phyloP scores from a whole-genome alignment of 2,113 vertebrate genomes.

The Myocastor coypus region DNA sequence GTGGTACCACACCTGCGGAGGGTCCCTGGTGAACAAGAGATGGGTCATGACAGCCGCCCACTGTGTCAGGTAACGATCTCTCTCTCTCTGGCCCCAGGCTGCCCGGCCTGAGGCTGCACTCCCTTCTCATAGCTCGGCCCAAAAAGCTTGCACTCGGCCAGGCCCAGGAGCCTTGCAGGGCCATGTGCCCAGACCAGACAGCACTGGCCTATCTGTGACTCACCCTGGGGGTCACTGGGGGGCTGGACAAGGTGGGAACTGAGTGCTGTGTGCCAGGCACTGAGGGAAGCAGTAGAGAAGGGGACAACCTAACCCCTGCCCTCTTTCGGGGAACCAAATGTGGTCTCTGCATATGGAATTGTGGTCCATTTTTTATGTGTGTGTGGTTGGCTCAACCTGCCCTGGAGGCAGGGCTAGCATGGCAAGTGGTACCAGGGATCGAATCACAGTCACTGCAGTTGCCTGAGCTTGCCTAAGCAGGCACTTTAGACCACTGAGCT shows the following conservation, averaged over 20 bases:
- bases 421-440: too few species aligned
- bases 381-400: too few species aligned
- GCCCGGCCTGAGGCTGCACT: too few species aligned
- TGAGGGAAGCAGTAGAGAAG: accelerated
- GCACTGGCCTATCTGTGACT: neutral
- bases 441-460: too few species aligned
- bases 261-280: neutral
- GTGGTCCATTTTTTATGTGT: neutral
- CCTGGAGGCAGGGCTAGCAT: too few species aligned
- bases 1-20: constrained; percentile 85
- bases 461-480: too few species aligned
- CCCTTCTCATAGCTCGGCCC: neutral
- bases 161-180: neutral
- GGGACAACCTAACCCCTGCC: neutral
- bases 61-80: constrained; percentile 83
- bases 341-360: neutral
- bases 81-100: neutral
- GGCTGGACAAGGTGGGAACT: neutral
- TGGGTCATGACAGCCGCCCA: constrained; percentile 88
- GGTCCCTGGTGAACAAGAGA: constrained; percentile 80
- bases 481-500: too few species aligned
- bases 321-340: neutral
- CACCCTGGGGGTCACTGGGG: neutral
- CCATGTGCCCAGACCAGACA: neutral
- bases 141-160: accelerated